phyloP scores from a whole-genome alignment of 2,888 invertebrate species.

The Caenorhabditis drosophilae region DNA sequence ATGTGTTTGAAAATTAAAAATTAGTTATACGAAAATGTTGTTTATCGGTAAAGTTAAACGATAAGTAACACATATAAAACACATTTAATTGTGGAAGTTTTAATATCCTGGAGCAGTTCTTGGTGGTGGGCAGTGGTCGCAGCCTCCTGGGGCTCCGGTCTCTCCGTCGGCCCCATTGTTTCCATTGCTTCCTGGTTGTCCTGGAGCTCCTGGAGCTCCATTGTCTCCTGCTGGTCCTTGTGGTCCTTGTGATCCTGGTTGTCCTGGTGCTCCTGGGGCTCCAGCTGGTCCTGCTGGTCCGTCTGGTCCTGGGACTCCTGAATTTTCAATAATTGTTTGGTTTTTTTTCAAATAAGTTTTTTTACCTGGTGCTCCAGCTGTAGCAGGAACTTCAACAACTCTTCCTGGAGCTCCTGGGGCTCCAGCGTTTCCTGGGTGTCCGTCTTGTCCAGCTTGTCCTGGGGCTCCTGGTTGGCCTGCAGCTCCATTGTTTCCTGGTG shows the following conservation, averaged over 20 bases:
- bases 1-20: too few species aligned
- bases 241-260: constrained; percentile 51
- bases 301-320: constrained; percentile 51
- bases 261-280: constrained; percentile 52
- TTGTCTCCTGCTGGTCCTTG: constrained; percentile 54
- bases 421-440: constrained; percentile 55
- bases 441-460: constrained; percentile 53
- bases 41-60: too few species aligned
- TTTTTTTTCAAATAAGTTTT: too few species aligned
- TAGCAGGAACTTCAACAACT: constrained; percentile 48
- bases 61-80: too few species aligned
- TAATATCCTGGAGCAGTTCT: constrained; percentile 64
- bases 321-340: too few species aligned
- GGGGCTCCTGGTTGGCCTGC: constrained; percentile 56
- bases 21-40: too few species aligned
- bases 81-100: constrained; percentile 34
- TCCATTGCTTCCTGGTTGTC: constrained; percentile 52
- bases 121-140: constrained; percentile 63
- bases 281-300: constrained; percentile 56
- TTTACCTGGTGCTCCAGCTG: constrained; percentile 53
- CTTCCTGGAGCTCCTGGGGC: constrained; percentile 55
- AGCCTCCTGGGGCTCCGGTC: constrained; percentile 56
- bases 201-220: constrained; percentile 55
- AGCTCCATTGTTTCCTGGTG: constrained; percentile 48
- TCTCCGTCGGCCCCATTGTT: constrained; percentile 54